A percentile compares a stretch with the other conserved stretches of the same genome.
phyloP scores from a whole-genome alignment of 2,888 invertebrate species.

The Drosophila infuscata region DNA sequence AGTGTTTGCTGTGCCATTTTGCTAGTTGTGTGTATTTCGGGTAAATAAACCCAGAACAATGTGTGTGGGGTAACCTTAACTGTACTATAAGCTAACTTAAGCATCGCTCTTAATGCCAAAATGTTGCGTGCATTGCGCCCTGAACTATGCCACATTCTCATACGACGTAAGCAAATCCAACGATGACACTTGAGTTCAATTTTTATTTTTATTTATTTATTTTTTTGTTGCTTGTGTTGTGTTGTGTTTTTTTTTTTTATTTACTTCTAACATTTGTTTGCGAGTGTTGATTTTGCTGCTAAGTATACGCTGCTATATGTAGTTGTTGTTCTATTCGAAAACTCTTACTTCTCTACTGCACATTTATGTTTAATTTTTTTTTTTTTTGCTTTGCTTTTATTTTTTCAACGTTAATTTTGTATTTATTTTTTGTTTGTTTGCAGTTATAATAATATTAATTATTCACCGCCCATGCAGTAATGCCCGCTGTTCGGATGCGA shows the following conservation, averaged over 20 bases:
- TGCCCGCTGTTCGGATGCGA: slow-evolving; percentile 64
- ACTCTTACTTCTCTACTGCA: slow-evolving; percentile 79
- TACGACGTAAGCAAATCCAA: slow-evolving; percentile 37
- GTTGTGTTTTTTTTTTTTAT: slow-evolving; percentile 15
- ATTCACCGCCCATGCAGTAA: slow-evolving; percentile 63
- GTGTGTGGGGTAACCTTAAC: slow-evolving; percentile 36
- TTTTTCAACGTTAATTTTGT: slow-evolving; percentile 13
- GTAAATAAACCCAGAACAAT: slow-evolving; percentile 30
- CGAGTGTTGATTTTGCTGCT: slow-evolving; percentile 64
- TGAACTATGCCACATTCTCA: slow-evolving; percentile 60
- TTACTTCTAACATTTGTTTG: slow-evolving; percentile 41
- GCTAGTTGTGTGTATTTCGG: slow-evolving; percentile 20
- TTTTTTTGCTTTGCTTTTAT: slow-evolving; percentile 28
- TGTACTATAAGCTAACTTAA: slow-evolving; percentile 54
- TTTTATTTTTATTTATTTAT: slow-evolving; percentile 1
- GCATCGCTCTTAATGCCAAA: slow-evolving; percentile 55
- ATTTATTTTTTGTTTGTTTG: slow-evolving; percentile 32
- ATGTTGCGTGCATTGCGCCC: slow-evolving; percentile 63
- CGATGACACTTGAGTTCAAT: slow-evolving; percentile 37
- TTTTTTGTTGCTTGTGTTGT: slow-evolving; percentile 12
- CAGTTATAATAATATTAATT: slow-evolving; percentile 68
- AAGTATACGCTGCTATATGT: slow-evolving; percentile 56
- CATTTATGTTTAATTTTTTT: slow-evolving; percentile 64
- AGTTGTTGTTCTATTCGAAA: slow-evolving; percentile 72
- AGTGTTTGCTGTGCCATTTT: slow-evolving; percentile 35